Evolutionary conservation across 2,888 invertebrate species (phyloP), one percentile per base, ranked within the genome.

Genomic region (Ormia ochracea): DNA sequence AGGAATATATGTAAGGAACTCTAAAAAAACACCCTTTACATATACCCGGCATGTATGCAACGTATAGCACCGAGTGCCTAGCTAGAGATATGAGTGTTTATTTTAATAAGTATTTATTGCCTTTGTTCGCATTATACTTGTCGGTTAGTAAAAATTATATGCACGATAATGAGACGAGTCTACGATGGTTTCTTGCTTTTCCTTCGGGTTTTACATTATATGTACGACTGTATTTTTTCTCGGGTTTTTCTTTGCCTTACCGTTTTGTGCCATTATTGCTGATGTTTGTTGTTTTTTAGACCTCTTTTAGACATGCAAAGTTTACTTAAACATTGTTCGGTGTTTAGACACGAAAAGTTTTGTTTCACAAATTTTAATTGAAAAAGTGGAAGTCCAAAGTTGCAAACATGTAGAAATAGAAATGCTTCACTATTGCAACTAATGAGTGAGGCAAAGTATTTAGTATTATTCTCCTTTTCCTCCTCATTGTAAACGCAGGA

Each of bases 41-140:
- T 5, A 28, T 26, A 4, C 23, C 4, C 21, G 4, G 4, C 26
- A 21, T 52, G 43, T 3, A 45, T 6, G 12, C 6, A 12, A 4
- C 19, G 10, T n/a, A n/a, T n/a, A n/a, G n/a, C n/a, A n/a, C n/a
- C n/a, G 43, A 14, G 48, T 59, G 59, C 28, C 1, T 41, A 1
- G 21, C 45, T 50, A 38, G 28, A 70, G 26, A 70, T 52, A 52
- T 52, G 61, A 52, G 41, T 61, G 21, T 61, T 72, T 52, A 70
- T 45, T n/a, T 38, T 48, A 50, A 26, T 31, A 41, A 28, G 26
- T 50, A 28, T 45, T 41, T 56, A 14, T 36, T 56, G 14, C 45
- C 36, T 4, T 52, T 61, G 41, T 61, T n/a, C n/a, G n/a, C n/a
- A n/a, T n/a, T 61, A 41, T 69, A 45, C 12, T 26, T 38, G 69